These are phyloP conservation scores for Cotesia glomerata DNA, from an alignment of 1,140 invertebrate species.

Conservation along the genomic window DNA sequence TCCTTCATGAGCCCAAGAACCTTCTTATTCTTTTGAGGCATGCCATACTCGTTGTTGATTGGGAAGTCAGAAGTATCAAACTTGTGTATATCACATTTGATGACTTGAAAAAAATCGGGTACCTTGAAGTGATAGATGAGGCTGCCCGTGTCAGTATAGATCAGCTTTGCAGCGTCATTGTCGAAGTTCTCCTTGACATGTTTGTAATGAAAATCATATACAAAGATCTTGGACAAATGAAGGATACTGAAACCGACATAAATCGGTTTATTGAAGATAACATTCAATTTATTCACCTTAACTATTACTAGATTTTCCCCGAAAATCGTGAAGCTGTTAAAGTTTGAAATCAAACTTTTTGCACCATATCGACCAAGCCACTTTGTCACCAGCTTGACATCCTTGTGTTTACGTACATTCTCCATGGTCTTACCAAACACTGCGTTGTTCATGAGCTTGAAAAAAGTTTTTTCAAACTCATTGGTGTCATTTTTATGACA, in stretches of 20 bases:
- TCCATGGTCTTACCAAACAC: conserved; percentile 4
- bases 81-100: conserved; percentile 10
- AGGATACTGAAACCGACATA: neutral
- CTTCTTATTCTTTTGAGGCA: neutral
- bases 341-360: neutral
- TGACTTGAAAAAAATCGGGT: neutral
- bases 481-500: neutral
- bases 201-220: neutral
- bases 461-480: conserved; percentile 44
- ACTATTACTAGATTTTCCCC: neutral
- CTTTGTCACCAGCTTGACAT: neutral
- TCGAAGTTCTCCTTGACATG: neutral
- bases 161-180: neutral
- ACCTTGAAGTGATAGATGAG: neutral
- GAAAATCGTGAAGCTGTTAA: neutral
- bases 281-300: neutral
- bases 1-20: conserved; percentile 7
- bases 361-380: neutral
- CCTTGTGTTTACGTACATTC: neutral
- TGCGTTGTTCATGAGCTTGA: conserved; percentile 39
- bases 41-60: neutral
- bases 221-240: neutral
- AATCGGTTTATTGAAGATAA: neutral
- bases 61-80: conserved; percentile 16
- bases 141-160: neutral